Evolutionary conservation across 1,140 invertebrate species (phyloP), one percentile per base, ranked within the genome.

Genomic region (Drosophila pruinosa): DNA sequence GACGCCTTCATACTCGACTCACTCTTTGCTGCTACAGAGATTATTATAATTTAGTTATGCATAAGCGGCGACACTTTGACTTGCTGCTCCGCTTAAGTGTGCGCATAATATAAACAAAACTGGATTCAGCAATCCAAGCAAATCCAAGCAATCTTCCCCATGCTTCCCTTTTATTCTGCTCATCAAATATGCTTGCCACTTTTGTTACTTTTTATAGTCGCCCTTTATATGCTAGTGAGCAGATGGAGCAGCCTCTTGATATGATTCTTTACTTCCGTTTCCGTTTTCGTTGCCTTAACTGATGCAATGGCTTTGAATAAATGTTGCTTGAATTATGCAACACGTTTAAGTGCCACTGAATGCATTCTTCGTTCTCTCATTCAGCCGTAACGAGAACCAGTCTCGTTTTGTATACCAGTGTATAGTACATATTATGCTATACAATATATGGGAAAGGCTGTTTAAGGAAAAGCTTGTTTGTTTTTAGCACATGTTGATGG

Each of bases 11-110:
- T 61, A 48, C 14, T 38, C 28, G 62, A 52, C 72, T n/a, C n/a
- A n/a, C n/a, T n/a, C n/a, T n/a, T n/a, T n/a, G 63, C 52, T 52
- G 69, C 53, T 50, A 43, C 58, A 47, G 36, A 78, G 75, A 83
- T 83, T 83, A 79, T 67, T 78, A 78, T 72, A 85, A 85, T 76
- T 85, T 83, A 63, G 67, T 76, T 83, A 75, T 75, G 57, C 62
- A 48, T 47, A 54, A 39, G 28, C 62, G 57, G 38, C 45, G 26
- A 63, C 56, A 59, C 64, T 82, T 48, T 36, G 48, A 41, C 48
- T 45, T 54, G n/a, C 54, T 34, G 36, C 12, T 39, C 15, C n/a
- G 12, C 47, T 47, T 17, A 17, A 26, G 14, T 38, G 47, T 45
- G 15, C 50, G 43, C 38, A 24, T n/a, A 36, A 14, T 12, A 38